Evolutionary conservation across 2,888 invertebrate genomes (phyloP).

Genomic region (Agrotis exclamationis): DNA sequence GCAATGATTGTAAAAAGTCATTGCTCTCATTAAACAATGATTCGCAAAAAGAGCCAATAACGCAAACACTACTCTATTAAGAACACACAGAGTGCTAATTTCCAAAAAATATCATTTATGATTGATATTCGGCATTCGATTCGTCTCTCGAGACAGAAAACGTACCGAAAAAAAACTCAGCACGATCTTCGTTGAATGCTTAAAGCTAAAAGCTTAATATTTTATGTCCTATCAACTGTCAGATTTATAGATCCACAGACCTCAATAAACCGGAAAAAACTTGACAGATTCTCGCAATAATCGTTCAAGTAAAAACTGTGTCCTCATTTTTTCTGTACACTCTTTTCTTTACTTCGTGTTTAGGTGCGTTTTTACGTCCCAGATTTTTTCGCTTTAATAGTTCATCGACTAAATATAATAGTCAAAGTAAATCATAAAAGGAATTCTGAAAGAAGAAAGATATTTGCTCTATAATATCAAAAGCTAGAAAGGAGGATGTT

Average conservation of each 20-base stretch:
- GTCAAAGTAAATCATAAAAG: background rate
- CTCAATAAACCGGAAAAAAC: slow-evolving; percentile 29
- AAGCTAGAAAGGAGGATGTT: no score
- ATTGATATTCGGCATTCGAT: no score
- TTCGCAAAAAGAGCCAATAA: no score
- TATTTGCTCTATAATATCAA: no score
- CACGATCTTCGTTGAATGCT: slow-evolving; percentile 19
- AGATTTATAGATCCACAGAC: slow-evolving; percentile 7
- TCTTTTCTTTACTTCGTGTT: slow-evolving; percentile 9
- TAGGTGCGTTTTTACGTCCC: background rate
- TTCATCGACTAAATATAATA: background rate
- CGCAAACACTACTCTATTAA: no score
- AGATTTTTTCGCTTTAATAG: no score
- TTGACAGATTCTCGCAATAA: slow-evolving; percentile 37
- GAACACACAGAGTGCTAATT: background rate
- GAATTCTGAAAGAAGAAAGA: no score
- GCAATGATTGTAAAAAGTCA: background rate
- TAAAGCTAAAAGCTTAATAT: background rate
- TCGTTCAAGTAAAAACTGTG: slow-evolving; percentile 32
- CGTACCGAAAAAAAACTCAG: background rate
- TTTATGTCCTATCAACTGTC: slow-evolving; percentile 1
- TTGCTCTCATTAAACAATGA: background rate
- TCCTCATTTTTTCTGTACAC: slow-evolving; percentile 38
- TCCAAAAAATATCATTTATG: background rate
- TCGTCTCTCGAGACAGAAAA: no score